These are phyloP conservation scores for Polymixis lichenea DNA, from an alignment of 2,888 invertebrate species.

Conservation along the genomic window DNA sequence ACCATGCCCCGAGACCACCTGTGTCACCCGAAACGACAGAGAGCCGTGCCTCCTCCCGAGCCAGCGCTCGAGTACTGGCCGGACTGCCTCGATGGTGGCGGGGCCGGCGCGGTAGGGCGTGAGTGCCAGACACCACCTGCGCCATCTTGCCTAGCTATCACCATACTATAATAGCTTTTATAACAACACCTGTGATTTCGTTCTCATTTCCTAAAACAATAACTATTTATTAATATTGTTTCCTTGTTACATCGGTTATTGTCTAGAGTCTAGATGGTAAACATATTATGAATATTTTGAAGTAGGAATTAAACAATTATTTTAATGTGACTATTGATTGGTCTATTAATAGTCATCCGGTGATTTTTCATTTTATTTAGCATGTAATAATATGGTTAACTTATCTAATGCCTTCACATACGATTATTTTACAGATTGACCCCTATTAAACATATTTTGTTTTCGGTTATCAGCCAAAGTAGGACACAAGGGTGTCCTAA, in stretches of 20 bases:
- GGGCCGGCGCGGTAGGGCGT: too few relatives aligned
- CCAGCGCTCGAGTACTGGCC: too few relatives aligned
- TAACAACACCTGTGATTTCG: slow-evolving; percentile 23
- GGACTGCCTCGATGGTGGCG: too few relatives aligned
- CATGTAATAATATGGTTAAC: neutral
- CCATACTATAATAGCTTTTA: slow-evolving; percentile 12
- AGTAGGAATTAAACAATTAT: slow-evolving; percentile 40
- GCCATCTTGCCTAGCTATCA: slow-evolving; percentile 7
- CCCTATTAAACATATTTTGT: neutral
- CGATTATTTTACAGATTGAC: neutral
- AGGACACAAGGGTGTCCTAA: neutral
- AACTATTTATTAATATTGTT: slow-evolving; percentile 23
- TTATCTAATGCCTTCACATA: neutral
- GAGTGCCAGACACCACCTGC: slow-evolving; percentile 40
- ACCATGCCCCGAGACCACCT: too few relatives aligned
- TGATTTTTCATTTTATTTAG: slow-evolving; percentile 4
- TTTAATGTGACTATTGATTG: slow-evolving; percentile 40
- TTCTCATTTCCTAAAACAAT: slow-evolving; percentile 36
- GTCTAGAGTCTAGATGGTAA: slow-evolving; percentile 4
- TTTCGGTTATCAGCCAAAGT: neutral
- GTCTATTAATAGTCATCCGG: slow-evolving; percentile 13
- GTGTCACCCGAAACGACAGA: too few relatives aligned
- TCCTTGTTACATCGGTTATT: slow-evolving; percentile 25
- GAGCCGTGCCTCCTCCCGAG: too few relatives aligned
- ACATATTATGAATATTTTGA: slow-evolving; percentile 29